Evolutionary conservation across 2,888 invertebrate genomes (phyloP), one percentile per base, ranked within the genome.

Genomic region (Thyatira batis): DNA sequence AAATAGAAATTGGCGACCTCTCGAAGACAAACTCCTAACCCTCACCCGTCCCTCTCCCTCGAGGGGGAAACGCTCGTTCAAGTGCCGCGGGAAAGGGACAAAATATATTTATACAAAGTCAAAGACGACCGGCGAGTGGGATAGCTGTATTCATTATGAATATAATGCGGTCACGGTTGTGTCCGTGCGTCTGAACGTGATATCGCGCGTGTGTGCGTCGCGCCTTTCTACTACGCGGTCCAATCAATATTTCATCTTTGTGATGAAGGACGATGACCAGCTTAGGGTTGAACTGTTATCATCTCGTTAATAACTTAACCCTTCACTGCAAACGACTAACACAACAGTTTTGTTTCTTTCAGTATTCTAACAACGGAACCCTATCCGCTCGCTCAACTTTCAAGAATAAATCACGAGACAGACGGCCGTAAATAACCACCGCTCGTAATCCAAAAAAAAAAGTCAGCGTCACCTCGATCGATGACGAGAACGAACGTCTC

Each of bases 141-240:
- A 92, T 85, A 85, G 91, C 89, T 88, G 87, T 92, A 92, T 90
- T 90, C 91, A 91, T 91, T 91, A 91, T 91, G 91, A 90, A 91
- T 91, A 91, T 91, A 91, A 91, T 89, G 90, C 84, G 87, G 89
- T 89, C 78, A 81, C 84, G 82, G 78, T 73, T 86, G 87, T 90
- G 90, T 89, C 87, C 82, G 90, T 89, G 88, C 83, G 85, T 87
- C 76, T 79, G 76, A 69, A 87, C 84, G 80, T 67, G 71, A 69
- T 54, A 54, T 59, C 58, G 71, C 69, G 75, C 69, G 76, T 84
- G 85, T 86, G 87, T 85, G 87, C 78, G 88, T 78, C 77, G 75
- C 72, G 85, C 80, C 76, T 84, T 87, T 85, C 84, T 80, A 84
- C 80, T 75, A 82, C 78, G 84, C 80, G 78, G 69, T 75, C 64